These are phyloP conservation scores for Murina feae DNA, from an alignment of 2,113 vertebrate genomes.

Conservation along the genomic window DNA sequence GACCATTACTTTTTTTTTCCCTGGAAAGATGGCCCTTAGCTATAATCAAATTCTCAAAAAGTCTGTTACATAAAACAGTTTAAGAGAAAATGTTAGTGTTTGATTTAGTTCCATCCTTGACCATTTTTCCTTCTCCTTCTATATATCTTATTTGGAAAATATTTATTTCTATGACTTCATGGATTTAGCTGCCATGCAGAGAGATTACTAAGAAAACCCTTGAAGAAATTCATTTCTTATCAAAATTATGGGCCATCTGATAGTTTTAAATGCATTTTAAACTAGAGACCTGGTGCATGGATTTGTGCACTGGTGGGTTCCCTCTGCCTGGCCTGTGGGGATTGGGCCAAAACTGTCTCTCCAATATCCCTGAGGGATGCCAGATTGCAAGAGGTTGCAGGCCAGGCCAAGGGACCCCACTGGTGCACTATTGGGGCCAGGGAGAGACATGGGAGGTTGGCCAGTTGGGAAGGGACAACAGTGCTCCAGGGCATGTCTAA, in stretches of 20 bases:
- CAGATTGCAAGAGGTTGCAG: no score
- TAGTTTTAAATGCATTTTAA: not conserved
- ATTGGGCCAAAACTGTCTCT: no score
- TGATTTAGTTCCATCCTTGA: not conserved
- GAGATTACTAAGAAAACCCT: not conserved
- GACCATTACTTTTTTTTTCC: not conserved
- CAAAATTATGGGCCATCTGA: not conserved
- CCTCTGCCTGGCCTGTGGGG: no score
- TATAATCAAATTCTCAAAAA: not conserved
- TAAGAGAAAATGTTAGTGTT: not conserved
- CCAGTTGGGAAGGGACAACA: no score
- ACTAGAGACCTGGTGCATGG: no score
- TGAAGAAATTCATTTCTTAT: slow-evolving; percentile 29
- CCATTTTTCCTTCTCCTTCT: not conserved
- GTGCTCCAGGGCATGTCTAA: no score
- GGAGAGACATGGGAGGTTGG: no score
- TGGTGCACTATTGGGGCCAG: no score
- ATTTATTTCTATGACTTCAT: not conserved
- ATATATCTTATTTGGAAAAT: not conserved
- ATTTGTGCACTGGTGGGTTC: no score
- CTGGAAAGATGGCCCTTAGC: not conserved
- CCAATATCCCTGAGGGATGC: rapidly evolving
- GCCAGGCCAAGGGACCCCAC: no score
- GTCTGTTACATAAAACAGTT: not conserved
- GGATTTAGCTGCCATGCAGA: not conserved